Evolutionary conservation across 2,888 invertebrate species (phyloP).

Genomic region (Hypolimnas misippus): DNA sequence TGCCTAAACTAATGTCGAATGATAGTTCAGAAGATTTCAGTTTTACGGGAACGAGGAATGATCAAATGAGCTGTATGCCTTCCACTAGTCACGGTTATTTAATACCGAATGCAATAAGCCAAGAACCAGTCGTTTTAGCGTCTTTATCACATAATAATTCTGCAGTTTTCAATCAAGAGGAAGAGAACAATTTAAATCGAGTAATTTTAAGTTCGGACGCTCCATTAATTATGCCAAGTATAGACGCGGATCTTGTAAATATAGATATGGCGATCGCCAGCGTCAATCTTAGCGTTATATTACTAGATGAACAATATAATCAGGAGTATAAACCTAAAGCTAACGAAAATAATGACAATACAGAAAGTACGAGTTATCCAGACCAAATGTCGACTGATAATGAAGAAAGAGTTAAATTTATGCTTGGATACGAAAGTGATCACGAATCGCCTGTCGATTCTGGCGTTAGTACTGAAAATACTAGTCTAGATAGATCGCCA

Average conservation of each 20-base stretch:
- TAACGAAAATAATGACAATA: conserved; percentile 56
- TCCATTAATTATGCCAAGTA: conserved; percentile 70
- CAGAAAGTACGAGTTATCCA: conserved; percentile 66
- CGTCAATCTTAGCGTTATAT: conserved; percentile 84
- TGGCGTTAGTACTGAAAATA: conserved; percentile 89
- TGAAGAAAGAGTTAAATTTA: conserved; percentile 71
- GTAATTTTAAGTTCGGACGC: conserved; percentile 63
- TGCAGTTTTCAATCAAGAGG: conserved; percentile 73
- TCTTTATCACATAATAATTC: conserved; percentile 80
- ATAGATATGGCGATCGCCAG: conserved; percentile 86
- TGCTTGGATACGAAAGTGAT: conserved; percentile 79
- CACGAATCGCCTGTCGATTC: conserved; percentile 84
- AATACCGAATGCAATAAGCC: conserved; percentile 85
- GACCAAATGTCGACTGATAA: conserved; percentile 63
- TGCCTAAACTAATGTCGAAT: conserved; percentile 67
- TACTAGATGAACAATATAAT: conserved; percentile 73
- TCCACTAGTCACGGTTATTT: conserved; percentile 87
- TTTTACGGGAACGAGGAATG: conserved; percentile 65
- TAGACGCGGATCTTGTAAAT: conserved; percentile 70
- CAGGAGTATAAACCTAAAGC: conserved; percentile 66
- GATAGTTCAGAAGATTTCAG: conserved; percentile 60
- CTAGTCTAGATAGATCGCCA: conserved; percentile 87
- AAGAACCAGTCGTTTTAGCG: conserved; percentile 82
- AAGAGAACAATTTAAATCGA: conserved; percentile 55
- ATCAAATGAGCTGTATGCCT: conserved; percentile 79